Percentiles rank a stretch among this genome's conserved stretches.
Conservation (phyloP, 1,140 invertebrate genomes). For the Eurosta solidaginis region DNA sequence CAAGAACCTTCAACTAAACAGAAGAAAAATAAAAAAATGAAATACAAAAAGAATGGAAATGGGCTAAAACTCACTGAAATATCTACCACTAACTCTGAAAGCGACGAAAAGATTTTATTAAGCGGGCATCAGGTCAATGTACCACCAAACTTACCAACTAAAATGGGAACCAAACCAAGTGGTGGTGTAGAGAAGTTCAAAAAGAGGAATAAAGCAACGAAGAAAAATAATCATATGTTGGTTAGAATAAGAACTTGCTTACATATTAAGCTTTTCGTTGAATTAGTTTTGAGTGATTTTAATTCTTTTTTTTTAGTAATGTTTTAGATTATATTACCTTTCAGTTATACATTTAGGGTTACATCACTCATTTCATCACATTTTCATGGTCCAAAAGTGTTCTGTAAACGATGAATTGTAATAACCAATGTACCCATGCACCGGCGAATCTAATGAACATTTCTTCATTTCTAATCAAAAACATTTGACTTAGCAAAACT, state of each 20-base stretch:
- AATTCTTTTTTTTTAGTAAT: background rate
- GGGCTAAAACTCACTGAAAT: background rate
- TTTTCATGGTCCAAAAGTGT: too few relatives aligned
- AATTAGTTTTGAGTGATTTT: too few relatives aligned
- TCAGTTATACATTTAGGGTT: too few relatives aligned
- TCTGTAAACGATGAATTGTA: too few relatives aligned
- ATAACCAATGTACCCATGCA: too few relatives aligned
- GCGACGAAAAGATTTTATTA: background rate
- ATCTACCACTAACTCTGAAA: slow-evolving; percentile 16
- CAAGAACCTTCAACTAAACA: background rate
- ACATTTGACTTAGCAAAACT: too few relatives aligned
- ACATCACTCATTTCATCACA: too few relatives aligned
- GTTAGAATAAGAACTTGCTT: background rate
- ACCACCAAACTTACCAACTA: background rate
- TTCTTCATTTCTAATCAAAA: too few relatives aligned
- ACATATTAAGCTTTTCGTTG: background rate
- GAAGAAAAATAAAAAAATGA: slow-evolving; percentile 7
- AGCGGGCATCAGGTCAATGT: background rate
- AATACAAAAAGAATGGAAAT: background rate
- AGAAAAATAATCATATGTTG: background rate
- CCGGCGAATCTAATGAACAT: too few relatives aligned
- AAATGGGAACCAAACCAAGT: background rate
- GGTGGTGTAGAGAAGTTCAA: slow-evolving; percentile 14
- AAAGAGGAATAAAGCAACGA: background rate
- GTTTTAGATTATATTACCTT: background rate